Base-by-base conservation (phyloP, 2,888 invertebrate genomes). In the Drosophila infuscata region DNA sequence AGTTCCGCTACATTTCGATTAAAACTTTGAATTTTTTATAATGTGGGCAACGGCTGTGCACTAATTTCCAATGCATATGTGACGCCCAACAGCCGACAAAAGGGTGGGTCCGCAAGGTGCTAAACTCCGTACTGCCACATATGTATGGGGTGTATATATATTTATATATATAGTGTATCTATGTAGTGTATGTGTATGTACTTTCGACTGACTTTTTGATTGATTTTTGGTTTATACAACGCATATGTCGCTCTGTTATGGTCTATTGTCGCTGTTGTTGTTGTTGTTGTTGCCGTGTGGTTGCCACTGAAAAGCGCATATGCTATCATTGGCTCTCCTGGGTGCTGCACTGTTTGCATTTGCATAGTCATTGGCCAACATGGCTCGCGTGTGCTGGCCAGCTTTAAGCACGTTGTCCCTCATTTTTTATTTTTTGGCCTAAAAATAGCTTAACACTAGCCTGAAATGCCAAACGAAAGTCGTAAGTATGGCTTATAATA, bases 21-120 rank as follows among this genome's bases (percentile, higher is more conserved):
- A 87, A 82, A 86, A 81, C 81, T 83, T 79, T 88, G 77, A 57
- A 90, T 90, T 81, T 88, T 88, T 88, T 88, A 89, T 88, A 79
- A 85, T 71, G 68, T 70, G 68, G 48, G 63, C 63, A 70, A 53
- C 32, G 54, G 43, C 58, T 73, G 75, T 60, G 53, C 62, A 60
- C 75, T 82, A 81, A 82, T 86, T 75, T 74, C 36, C 53, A 62
- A 84, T 81, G 79, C 79, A 83, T 72, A 70, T 64, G 68, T 62
- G 49, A 32, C n/a, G 35, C n/a, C 41, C 35, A 11, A 30, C 6
- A 20, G 36, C 20, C 41, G 53, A 59, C 29, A 54, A 25, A 17
- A 17, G 20, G 46, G 46, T 46, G 46, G 46, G 4, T 25, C 46
- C 25, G 8, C 25, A 46, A 46, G 46, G 46, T 46, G 46, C 46